phyloP scores from a whole-genome alignment of 2,113 vertebrate genomes.

The Onychostruthus taczanowskii region DNA sequence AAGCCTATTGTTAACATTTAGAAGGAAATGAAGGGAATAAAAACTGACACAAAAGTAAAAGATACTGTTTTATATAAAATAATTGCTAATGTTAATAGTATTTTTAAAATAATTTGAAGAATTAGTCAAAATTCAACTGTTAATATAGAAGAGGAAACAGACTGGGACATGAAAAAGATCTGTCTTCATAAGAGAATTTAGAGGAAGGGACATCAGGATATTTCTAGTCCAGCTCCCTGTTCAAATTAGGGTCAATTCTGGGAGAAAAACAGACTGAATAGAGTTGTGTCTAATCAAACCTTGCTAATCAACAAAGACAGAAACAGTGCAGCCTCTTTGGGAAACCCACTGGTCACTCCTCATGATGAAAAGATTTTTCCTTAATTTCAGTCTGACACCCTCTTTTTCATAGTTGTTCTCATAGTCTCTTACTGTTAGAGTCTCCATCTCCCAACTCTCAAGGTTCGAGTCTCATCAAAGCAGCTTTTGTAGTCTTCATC shows the following conservation, averaged over 20 bases:
- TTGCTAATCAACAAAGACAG: not conserved
- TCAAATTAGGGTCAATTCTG: not conserved
- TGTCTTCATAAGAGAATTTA: not conserved
- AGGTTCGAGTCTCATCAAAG: not conserved
- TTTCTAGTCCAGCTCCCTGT: not conserved
- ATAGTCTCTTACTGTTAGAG: not conserved
- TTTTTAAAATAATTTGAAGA: not conserved
- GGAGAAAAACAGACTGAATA: not conserved
- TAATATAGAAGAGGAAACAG: not conserved
- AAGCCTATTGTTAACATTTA: not conserved
- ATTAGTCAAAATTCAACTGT: not conserved
- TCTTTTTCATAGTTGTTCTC: not conserved
- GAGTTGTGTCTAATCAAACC: not conserved
- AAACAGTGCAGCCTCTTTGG: not conserved
- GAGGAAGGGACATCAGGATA: not conserved
- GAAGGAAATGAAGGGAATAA: not conserved
- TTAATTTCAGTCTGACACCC: not conserved
- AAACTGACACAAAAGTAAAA: not conserved
- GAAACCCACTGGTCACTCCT: not conserved
- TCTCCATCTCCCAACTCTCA: not conserved
- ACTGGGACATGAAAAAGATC: not conserved
- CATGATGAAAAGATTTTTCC: not conserved
- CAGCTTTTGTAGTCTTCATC: not conserved
- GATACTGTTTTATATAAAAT: not conserved
- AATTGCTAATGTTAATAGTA: accelerated